These are phyloP conservation scores for Enhydra lutris DNA, from an alignment of 2,113 vertebrate species.

Conservation along the genomic window DNA sequence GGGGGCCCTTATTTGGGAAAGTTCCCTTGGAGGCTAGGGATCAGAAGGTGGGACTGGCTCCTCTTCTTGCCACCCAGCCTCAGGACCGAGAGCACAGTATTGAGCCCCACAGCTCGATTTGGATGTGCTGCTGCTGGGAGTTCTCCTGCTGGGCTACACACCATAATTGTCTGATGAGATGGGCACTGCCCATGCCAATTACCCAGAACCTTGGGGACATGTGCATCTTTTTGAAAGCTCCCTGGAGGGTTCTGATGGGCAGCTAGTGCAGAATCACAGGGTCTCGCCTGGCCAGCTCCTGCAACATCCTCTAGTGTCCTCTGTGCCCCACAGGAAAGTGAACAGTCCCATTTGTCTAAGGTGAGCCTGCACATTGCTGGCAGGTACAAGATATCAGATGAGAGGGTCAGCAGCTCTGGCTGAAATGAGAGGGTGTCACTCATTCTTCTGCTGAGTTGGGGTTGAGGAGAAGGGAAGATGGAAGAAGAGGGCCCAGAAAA, in stretches of 20 bases:
- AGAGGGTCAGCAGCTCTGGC: not conserved
- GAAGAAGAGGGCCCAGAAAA: not conserved
- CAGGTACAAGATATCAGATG: not conserved
- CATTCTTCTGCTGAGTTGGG: not conserved
- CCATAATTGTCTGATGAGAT: not conserved
- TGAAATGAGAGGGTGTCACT: no score
- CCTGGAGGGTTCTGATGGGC: not conserved
- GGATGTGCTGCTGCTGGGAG: fast-evolving
- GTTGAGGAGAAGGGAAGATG: not conserved
- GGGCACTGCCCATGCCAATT: not conserved
- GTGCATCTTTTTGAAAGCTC: not conserved
- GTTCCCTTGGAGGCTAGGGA: not conserved
- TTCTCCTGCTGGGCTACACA: not conserved
- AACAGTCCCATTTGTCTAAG: not conserved
- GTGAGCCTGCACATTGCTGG: no score
- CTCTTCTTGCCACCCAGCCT: no score
- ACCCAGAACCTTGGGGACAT: not conserved
- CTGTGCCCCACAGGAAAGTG: not conserved
- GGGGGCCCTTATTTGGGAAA: not conserved
- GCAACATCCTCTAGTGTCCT: not conserved
- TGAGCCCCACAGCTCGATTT: not conserved
- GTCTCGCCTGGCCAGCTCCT: not conserved
- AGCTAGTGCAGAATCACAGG: not conserved
- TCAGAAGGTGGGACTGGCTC: not conserved
- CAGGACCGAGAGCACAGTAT: not conserved